Evolutionary conservation across 2,888 invertebrate genomes (phyloP), one percentile per base, ranked within the genome.

Genomic region (Macaria liturata): DNA sequence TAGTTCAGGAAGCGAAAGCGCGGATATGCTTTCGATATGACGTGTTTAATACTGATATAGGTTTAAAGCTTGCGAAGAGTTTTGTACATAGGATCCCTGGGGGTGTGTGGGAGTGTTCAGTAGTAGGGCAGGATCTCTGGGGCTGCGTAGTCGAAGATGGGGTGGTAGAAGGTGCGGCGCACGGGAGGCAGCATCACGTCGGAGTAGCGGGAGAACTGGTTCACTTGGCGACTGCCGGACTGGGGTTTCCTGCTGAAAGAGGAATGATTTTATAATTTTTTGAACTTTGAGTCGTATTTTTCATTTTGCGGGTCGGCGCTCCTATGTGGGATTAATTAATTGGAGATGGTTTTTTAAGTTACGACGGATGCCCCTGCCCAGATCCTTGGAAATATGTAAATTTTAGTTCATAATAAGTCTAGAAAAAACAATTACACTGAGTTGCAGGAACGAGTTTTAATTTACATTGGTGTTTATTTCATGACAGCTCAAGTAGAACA

Each of bases 11-110:
- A 85, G 88, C 86, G 80, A 82, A 82, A 85, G 86, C 84, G 75
- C 69, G 74, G 89, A 91, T 91, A 91, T 91, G 91, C 84, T 81
- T 82, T 74, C 82, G 90, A 90, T 90, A 91, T 89, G 89, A 78
- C 77, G 34, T 64, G 72, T 73, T 76, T 75, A 77, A 70, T 75
- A 72, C 74, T 81, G 82, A 81, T 83, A 83, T 75, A 69, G 65
- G 43, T 37, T 62, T 62, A 62, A 62, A 62, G 59, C 62, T 55
- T 54, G 62, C 62, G 39, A 61, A 52, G 57, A 53, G 64, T 80
- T 20, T 87, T 87, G 86, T 86, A 84, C 84, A 79, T 73, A 74
- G 69, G 59, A 71, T 50, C 47, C 54, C 59, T 47, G 34, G 34
- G 7, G 34, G 67, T 60, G 49, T 59, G 59, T 55, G 60, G 49